phyloP scores from a whole-genome alignment of 2,113 vertebrate genomes.

The Onychostoma macrolepis region DNA sequence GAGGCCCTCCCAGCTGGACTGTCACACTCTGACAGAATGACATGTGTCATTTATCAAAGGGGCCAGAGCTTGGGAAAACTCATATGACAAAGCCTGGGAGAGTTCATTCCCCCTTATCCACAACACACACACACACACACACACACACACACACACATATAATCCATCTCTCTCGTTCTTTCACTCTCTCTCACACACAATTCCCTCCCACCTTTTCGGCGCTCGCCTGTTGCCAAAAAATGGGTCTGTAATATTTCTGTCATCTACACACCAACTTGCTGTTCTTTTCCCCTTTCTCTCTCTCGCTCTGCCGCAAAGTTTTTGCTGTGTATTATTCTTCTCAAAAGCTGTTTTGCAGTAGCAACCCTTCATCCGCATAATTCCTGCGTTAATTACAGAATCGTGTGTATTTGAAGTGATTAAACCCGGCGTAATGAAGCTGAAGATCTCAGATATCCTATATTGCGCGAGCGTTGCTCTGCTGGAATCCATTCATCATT shows the following conservation, averaged over 20 bases:
- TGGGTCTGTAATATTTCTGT: conserved; percentile 86
- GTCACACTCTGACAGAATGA: conserved; percentile 99
- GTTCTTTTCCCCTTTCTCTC: conserved; percentile 42
- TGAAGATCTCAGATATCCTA: conserved; percentile 3
- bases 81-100: conserved; percentile 99
- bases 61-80: conserved; percentile 99
- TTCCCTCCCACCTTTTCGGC: conserved; percentile 59
- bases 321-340: not conserved
- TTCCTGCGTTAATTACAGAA: conserved; percentile 51
- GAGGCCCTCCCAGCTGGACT: conserved; percentile 97
- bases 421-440: conserved; percentile 14
- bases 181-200: conserved; percentile 57
- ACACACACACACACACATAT: conserved; percentile 47
- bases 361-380: conserved; percentile 65
- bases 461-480: conserved; percentile 1
- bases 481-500: conserved; percentile 37
- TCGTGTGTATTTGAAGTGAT: conserved; percentile 46
- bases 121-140: conserved; percentile 57
- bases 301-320: conserved; percentile 38
- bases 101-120: conserved; percentile 88
- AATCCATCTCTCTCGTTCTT: conserved; percentile 65
- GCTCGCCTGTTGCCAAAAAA: conserved; percentile 86
- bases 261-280: conserved; percentile 67
- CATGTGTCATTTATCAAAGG: conserved; percentile 99
- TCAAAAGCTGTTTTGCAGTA: conserved; percentile 41